These are phyloP conservation scores for Dasyprocta punctata DNA, from an alignment of 2,113 vertebrate species.

Conservation along the genomic window DNA sequence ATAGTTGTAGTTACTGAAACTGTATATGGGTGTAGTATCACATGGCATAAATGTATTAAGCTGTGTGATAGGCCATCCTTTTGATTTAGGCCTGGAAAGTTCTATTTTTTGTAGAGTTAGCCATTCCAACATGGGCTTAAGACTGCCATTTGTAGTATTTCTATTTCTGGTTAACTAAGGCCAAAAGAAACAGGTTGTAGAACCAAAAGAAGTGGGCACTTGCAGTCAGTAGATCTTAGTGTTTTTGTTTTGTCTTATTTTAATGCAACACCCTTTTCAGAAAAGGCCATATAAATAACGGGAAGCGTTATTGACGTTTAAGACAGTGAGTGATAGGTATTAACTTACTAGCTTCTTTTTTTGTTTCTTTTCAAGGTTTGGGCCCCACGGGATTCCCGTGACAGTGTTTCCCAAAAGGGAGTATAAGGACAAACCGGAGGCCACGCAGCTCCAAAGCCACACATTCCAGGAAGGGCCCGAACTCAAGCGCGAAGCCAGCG, in stretches of 20 bases:
- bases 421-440: slow-evolving; percentile 91
- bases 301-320: background rate
- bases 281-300: background rate
- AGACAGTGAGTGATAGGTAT: background rate
- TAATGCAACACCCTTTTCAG: background rate
- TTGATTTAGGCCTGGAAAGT: slow-evolving; percentile 12
- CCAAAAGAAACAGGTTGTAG: background rate
- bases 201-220: background rate
- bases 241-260: background rate
- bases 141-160: background rate
- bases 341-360: slow-evolving; percentile 51
- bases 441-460: slow-evolving; percentile 90
- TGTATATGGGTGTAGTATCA: background rate
- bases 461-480: slow-evolving; percentile 89
- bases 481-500: slow-evolving; percentile 83
- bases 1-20: background rate
- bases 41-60: background rate
- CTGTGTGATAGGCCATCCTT: background rate
- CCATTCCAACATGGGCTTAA: background rate
- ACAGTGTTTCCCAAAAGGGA: slow-evolving; percentile 96
- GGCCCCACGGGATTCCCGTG: slow-evolving; percentile 98
- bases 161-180: slow-evolving; percentile 5
- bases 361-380: slow-evolving; percentile 90
- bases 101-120: background rate
- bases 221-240: background rate